A percentile compares a stretch with the other conserved stretches of the same genome.
Conservation (phyloP, 1,140 invertebrate species). For the Mamestra configurata region DNA sequence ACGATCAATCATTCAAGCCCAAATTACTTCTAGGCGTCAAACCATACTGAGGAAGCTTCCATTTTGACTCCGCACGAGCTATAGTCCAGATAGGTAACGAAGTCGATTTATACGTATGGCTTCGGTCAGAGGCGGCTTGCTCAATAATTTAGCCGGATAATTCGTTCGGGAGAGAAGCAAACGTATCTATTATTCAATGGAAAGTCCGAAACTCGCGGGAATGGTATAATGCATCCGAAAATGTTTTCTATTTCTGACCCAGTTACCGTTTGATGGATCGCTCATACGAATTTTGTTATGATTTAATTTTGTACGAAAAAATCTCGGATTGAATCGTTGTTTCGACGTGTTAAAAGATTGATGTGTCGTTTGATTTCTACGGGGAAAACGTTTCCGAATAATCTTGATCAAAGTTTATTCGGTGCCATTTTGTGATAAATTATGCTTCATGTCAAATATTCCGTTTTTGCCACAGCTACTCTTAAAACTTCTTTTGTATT, state of each 20-base stretch:
- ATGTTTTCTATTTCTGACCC: slow-evolving; percentile 57
- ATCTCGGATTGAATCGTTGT: slow-evolving; percentile 33
- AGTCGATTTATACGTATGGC: slow-evolving; percentile 66
- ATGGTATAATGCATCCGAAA: slow-evolving; percentile 61
- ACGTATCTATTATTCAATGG: slow-evolving; percentile 69
- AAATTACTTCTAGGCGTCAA: slow-evolving; percentile 48
- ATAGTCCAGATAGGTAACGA: slow-evolving; percentile 55
- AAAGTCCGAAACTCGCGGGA: slow-evolving; percentile 56
- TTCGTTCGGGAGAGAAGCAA: slow-evolving; percentile 65
- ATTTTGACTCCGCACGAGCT: slow-evolving; percentile 44
- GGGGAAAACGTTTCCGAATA: not conserved
- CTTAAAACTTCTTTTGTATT: not conserved
- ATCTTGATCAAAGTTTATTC: slow-evolving; percentile 8
- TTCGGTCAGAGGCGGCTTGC: slow-evolving; percentile 61
- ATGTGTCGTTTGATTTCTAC: slow-evolving; percentile 40
- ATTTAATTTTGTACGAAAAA: slow-evolving; percentile 46
- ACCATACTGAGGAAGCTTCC: slow-evolving; percentile 6
- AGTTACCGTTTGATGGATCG: slow-evolving; percentile 44
- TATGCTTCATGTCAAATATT: not conserved
- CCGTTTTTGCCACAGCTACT: not conserved
- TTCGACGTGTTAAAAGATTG: slow-evolving; percentile 41
- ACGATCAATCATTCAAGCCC: slow-evolving; percentile 46
- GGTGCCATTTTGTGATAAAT: not conserved
- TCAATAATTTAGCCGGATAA: slow-evolving; percentile 75
- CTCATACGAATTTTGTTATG: slow-evolving; percentile 47